Evolutionary conservation across 2,888 invertebrate species (phyloP), one percentile per base, ranked within the genome.

Genomic region (Blastobasis adustella): DNA sequence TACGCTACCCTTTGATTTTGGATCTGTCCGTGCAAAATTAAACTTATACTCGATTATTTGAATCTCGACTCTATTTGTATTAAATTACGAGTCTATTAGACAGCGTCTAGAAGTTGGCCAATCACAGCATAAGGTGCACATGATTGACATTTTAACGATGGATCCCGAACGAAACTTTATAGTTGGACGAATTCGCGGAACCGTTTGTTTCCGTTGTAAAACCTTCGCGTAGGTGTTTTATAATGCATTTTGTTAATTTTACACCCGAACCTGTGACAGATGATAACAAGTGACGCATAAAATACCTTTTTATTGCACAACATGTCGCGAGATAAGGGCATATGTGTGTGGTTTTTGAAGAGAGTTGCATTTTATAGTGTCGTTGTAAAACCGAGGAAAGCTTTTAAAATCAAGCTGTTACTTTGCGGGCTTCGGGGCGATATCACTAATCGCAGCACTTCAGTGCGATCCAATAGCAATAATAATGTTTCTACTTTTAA

Each of bases 161-260:
- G 60, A 65, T 60, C 68, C 67, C 70, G 69, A 69, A 73, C 73
- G 67, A 67, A 70, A 76, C 79, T 83, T 83, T 85, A 84, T 79
- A 73, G 69, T 67, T 67, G 59, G 66, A 55, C 64, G 63, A 79
- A 81, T 86, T 86, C 86, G 81, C 82, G 67, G 85, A 85, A 87
- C 72, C 66, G 54, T 23, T 62, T 75, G 55, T 62, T 76, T 73
- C 73, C 74, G 71, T 71, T 62, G 54, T 70, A 68, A 72, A 70
- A 72, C 68, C 75, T 74, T 69, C 77, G 80, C 53, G 54, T 67
- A 62, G 60, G 60, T 64, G 63, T 72, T 73, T 73, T 74, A 71
- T 64, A 61, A 54, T 57, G 49, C 54, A 58, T 57, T 69, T 58
- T 64, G 69, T 74, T 63, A 63, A 70, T 67, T 65, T 63, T 59